Percentiles rank a stretch among this genome's conserved stretches.
phyloP scores from a whole-genome alignment of 2,797 vertebrate genomes.

The Okamejei kenojei region DNA sequence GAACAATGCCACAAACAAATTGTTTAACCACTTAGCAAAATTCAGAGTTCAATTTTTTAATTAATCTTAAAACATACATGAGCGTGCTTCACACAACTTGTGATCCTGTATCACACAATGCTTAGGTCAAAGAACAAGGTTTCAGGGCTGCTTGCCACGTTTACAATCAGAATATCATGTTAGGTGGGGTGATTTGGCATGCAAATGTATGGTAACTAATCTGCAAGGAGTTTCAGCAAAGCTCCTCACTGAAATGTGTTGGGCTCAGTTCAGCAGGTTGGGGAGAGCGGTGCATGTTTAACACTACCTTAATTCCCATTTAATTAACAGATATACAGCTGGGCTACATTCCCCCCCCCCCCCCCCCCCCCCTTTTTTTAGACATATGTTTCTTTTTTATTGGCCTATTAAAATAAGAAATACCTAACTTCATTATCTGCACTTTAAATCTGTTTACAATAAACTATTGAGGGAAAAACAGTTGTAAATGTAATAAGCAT shows the following conservation, averaged over 20 bases:
- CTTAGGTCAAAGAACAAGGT: background rate
- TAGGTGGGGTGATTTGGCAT: background rate
- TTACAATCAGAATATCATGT: background rate
- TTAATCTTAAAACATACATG: background rate
- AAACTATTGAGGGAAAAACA: background rate
- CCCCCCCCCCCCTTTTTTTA: background rate
- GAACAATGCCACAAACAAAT: background rate
- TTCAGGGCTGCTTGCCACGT: background rate
- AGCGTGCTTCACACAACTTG: background rate
- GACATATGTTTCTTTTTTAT: background rate
- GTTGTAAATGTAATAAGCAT: background rate
- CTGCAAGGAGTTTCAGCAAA: background rate
- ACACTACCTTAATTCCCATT: background rate
- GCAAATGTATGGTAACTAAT: background rate
- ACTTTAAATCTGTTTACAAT: background rate
- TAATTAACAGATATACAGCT: background rate
- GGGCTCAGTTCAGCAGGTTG: background rate
- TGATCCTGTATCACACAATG: background rate
- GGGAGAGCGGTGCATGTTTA: background rate
- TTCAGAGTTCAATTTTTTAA: background rate
- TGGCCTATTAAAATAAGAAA: constrained; percentile 17
- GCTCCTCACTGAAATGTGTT: background rate
- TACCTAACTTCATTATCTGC: background rate
- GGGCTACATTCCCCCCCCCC: background rate
- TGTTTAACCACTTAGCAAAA: background rate